Percentiles rank a stretch among this genome's conserved stretches.
phyloP scores from a whole-genome alignment of 2,888 invertebrate species.

The Noctua janthina region DNA sequence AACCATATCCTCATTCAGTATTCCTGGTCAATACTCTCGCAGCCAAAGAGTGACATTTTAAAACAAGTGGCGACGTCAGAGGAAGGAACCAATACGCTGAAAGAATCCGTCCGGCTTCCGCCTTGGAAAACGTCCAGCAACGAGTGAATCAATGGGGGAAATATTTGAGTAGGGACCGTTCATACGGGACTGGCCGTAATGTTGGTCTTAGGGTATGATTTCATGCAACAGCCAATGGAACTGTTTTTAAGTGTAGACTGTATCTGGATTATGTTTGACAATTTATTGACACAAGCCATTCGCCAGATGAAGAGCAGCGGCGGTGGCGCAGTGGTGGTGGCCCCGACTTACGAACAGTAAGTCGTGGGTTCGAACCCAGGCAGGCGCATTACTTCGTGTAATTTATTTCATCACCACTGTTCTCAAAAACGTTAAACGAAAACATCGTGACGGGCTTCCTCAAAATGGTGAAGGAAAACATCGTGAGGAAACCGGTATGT shows the following conservation, averaged over 20 bases:
- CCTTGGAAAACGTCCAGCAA: slow-evolving; percentile 77
- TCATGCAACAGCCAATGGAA: neutral
- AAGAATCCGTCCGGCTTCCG: slow-evolving; percentile 74
- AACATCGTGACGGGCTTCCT: too few species aligned
- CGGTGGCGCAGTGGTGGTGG: too few species aligned
- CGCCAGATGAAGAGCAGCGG: too few species aligned
- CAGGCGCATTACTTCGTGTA: too few species aligned
- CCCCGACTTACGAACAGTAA: too few species aligned
- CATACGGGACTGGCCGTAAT: slow-evolving; percentile 11
- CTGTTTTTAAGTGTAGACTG: neutral
- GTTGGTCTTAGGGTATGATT: neutral
- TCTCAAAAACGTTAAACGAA: too few species aligned
- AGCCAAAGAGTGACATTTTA: slow-evolving; percentile 66
- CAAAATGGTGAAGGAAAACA: too few species aligned
- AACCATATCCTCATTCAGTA: slow-evolving; percentile 24
- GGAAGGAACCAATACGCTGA: slow-evolving; percentile 81
- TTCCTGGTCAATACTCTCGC: slow-evolving; percentile 38
- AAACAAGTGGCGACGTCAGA: slow-evolving; percentile 65
- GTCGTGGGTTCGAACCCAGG: too few species aligned
- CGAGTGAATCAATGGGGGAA: slow-evolving; percentile 74
- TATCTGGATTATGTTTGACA: neutral
- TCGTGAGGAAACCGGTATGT: too few species aligned
- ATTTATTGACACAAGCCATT: neutral
- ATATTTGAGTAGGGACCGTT: slow-evolving; percentile 56
- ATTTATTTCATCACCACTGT: too few species aligned